These are phyloP conservation scores for Eudemis profundana DNA, from an alignment of 2,888 invertebrate species.

Conservation along the genomic window DNA sequence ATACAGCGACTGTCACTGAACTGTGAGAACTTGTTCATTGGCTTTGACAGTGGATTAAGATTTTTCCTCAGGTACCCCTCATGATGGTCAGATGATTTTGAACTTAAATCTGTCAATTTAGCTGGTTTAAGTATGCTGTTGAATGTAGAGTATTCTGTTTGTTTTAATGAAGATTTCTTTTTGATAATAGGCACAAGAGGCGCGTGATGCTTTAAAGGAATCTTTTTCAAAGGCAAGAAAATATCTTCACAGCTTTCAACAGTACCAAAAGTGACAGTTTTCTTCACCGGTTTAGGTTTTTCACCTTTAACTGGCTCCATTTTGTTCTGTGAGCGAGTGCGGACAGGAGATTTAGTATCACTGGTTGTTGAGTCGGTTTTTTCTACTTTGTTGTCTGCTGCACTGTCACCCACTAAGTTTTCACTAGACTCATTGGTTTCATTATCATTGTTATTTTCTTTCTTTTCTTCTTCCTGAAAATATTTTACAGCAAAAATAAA, in stretches of 20 bases:
- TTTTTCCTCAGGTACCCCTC: conserved; percentile 79
- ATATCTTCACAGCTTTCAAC: conserved; percentile 87
- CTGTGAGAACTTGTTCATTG: conserved; percentile 79
- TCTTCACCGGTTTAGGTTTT: conserved; percentile 83
- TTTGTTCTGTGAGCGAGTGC: conserved; percentile 81
- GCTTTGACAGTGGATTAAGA: conserved; percentile 78
- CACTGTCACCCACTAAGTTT: conserved; percentile 61
- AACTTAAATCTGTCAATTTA: conserved; percentile 86
- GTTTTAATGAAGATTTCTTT: conserved; percentile 85
- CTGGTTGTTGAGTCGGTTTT: conserved; percentile 58
- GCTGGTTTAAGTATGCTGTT: conserved; percentile 87
- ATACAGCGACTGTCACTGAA: conserved; percentile 77
- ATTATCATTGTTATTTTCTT: conserved; percentile 78
- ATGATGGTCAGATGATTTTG: conserved; percentile 83
- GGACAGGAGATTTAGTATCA: conserved; percentile 75
- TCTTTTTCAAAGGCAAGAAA: conserved; percentile 83
- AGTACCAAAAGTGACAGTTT: conserved; percentile 87
- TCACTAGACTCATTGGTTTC: conserved; percentile 64
- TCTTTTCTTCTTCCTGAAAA: conserved; percentile 83
- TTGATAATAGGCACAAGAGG: conserved; percentile 87
- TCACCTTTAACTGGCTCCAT: conserved; percentile 78
- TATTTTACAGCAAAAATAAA: conserved; percentile 39
- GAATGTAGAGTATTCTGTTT: conserved; percentile 84
- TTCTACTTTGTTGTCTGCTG: conserved; percentile 59
- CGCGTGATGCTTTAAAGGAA: conserved; percentile 85